These are phyloP conservation scores for Hylyphantes graminicola DNA, from an alignment of 1,140 invertebrate species.

Conservation along the genomic window DNA sequence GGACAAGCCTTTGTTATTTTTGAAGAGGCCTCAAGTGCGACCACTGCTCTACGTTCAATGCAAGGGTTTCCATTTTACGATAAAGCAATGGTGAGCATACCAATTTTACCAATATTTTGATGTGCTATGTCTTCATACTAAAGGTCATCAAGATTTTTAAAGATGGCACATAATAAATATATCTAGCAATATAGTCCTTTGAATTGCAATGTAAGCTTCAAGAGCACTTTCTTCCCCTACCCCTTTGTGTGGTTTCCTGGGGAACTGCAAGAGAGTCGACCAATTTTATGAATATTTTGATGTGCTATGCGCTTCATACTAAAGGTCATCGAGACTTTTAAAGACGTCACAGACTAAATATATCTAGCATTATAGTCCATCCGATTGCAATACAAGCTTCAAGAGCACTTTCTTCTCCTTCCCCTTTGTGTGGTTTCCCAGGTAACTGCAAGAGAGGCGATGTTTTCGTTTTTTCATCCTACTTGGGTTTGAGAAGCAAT, in stretches of 20 bases:
- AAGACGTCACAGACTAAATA: no score
- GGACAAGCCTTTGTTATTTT: constrained; percentile 99
- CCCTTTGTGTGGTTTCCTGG: no score
- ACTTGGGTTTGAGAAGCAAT: no score
- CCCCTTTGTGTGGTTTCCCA: no score
- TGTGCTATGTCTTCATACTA: neutral
- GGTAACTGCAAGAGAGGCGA: neutral
- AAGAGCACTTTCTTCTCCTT: neutral
- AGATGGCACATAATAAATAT: no score
- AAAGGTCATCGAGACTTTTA: no score
- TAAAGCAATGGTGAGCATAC: constrained; percentile 86
- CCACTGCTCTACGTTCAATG: constrained; percentile 96
- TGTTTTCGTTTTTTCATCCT: neutral
- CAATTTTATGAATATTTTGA: neutral
- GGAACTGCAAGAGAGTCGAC: no score
- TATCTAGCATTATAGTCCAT: no score
- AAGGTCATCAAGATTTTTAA: no score
- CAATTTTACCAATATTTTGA: neutral
- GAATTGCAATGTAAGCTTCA: no score
- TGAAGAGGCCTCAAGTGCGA: constrained; percentile 96
- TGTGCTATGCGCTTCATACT: neutral
- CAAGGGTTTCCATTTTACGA: constrained; percentile 99
- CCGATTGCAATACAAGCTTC: no score
- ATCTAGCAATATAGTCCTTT: no score
- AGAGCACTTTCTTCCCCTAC: neutral